Evolutionary conservation across 2,888 invertebrate genomes (phyloP), one percentile per base, ranked within the genome.

Genomic region (Synanthedon andrenaeformis): DNA sequence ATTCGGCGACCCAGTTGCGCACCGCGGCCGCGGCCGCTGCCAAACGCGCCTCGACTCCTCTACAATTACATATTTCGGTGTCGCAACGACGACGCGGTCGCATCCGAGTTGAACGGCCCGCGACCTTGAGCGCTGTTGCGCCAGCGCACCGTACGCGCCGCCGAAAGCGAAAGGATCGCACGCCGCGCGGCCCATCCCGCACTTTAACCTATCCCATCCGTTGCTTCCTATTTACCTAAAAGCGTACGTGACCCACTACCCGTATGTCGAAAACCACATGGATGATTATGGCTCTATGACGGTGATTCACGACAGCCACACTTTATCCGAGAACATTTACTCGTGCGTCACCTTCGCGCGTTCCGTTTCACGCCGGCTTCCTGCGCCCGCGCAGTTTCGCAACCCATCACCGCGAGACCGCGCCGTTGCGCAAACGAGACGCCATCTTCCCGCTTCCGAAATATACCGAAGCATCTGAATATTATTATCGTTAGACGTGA

Each of bases 31-130:
- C 72, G 76, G 77, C 77, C 82, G 85, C 83, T 85, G 86, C 86
- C 86, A 83, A 85, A 78, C 82, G 75, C 75, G 80, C 76, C 72
- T 76, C 80, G 72, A 72, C 82, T 84, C 79, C 84, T 82, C 82
- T 81, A 82, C 85, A 85, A 84, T 86, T 85, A 85, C 84, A 84
- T 84, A 82, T 85, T 82, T 80, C 75, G 77, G 79, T 86, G 86
- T 85, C 85, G 87, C 86, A 86, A 87, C 76, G 64, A 87, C 76
- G 64, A 60, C 76, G 66, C 75, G 79, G 82, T 83, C 82, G 84
- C 86, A 86, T 87, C 87, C 86, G 87, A 87, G 87, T 86, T 87
- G 86, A 87, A 87, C 81, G 86, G 79, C 84, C 83, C 81, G 74
- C 85, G 87, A 84, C 86, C 87, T 86, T 87, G 86, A 74, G 76